A percentile compares a stretch with the other conserved stretches of the same genome.
phyloP scores from a whole-genome alignment of 2,113 vertebrate genomes.

The Ptyas mucosa region DNA sequence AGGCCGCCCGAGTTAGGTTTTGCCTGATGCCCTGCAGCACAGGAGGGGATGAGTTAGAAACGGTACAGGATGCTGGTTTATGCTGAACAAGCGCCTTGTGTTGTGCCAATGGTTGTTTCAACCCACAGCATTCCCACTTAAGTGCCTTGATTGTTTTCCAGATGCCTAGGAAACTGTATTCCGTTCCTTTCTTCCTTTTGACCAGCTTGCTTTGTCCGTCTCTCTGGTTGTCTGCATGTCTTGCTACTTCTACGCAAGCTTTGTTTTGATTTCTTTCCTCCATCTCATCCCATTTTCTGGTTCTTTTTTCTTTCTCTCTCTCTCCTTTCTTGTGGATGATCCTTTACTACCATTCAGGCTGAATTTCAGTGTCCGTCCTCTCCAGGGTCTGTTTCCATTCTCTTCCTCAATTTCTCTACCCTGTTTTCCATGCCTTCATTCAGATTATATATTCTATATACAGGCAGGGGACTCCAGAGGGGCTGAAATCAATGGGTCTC shows the following conservation, averaged over 20 bases:
- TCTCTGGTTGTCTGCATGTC: conserved; percentile 38
- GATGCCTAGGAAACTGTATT: conserved; percentile 19
- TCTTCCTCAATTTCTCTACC: not conserved
- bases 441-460: conserved; percentile 68
- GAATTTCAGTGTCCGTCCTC: not conserved
- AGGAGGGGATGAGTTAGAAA: not conserved
- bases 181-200: not conserved
- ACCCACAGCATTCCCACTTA: conserved; percentile 47
- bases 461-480: conserved; percentile 26
- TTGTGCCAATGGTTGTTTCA: conserved; percentile 44
- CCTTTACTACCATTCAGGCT: not conserved
- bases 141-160: conserved; percentile 11
- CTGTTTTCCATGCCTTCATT: conserved; percentile 48
- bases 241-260: conserved; percentile 3
- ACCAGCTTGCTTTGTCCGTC: conserved; percentile 17
- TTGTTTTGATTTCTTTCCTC: conserved; percentile 35
- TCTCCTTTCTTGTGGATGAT: not conserved
- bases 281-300: not conserved
- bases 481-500: conserved; percentile 10
- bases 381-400: not conserved
- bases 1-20: accelerated
- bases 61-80: not conserved
- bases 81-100: not conserved
- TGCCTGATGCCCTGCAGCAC: not conserved
- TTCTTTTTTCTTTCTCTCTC: not conserved